Evolutionary conservation across 1,140 invertebrate genomes (phyloP).

Genomic region (Sitodiplosis mosellana): DNA sequence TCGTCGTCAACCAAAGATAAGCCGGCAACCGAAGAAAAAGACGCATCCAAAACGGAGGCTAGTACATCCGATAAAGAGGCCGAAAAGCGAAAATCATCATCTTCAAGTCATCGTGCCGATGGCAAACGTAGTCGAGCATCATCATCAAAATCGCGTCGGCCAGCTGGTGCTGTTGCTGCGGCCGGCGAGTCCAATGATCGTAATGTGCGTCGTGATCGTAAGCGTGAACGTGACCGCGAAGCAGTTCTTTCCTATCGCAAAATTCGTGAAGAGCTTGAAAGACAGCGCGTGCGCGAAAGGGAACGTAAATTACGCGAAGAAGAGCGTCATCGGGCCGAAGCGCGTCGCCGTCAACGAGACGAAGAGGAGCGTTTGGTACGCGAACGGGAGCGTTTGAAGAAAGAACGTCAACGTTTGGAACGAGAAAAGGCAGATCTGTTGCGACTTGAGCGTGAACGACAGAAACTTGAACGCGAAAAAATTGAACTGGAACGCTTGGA

Average conservation of each 20-base stretch:
- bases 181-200: no score
- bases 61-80: background rate
- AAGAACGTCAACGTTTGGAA: slow-evolving; percentile 58
- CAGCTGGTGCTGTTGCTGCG: no score
- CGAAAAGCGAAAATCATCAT: slow-evolving; percentile 10
- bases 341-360: slow-evolving; percentile 56
- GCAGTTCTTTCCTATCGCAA: slow-evolving; percentile 20
- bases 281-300: slow-evolving; percentile 53
- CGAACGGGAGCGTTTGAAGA: slow-evolving; percentile 53
- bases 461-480: slow-evolving; percentile 63
- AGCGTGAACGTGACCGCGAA: slow-evolving; percentile 11
- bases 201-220: slow-evolving; percentile 5
- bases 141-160: background rate
- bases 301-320: slow-evolving; percentile 60
- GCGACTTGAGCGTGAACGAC: slow-evolving; percentile 58
- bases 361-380: slow-evolving; percentile 62
- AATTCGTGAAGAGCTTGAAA: slow-evolving; percentile 51
- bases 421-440: slow-evolving; percentile 63
- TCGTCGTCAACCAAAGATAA: background rate
- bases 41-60: background rate
- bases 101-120: slow-evolving; percentile 14
- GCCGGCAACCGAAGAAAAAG: background rate
- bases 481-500: slow-evolving; percentile 67
- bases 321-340: slow-evolving; percentile 50
- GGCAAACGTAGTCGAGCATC: background rate